phyloP scores from a whole-genome alignment of 2,113 vertebrate species.

The Halichoerus grypus region DNA sequence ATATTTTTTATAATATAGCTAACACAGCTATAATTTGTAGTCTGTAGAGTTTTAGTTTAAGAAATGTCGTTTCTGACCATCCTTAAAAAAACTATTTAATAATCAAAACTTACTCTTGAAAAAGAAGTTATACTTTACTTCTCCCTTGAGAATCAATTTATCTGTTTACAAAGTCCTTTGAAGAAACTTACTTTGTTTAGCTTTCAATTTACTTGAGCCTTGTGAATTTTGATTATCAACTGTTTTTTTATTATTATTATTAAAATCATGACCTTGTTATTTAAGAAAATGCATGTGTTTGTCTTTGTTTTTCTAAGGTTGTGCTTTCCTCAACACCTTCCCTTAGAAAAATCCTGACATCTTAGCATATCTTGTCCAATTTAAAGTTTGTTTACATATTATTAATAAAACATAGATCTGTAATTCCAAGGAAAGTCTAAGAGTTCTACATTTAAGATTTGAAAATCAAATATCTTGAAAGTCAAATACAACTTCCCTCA shows the following conservation, averaged over 20 bases:
- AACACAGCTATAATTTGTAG: neutral
- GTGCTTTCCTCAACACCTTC: neutral
- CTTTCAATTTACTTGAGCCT: neutral
- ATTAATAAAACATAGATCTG: neutral
- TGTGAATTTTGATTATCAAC: neutral
- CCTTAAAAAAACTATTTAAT: neutral
- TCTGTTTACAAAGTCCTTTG: neutral
- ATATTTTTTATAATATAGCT: neutral
- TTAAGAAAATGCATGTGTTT: neutral
- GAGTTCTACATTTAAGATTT: neutral
- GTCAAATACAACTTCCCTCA: neutral
- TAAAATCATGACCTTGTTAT: neutral
- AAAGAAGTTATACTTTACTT: conserved; percentile 17
- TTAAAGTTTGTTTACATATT: neutral
- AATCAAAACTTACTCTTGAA: neutral
- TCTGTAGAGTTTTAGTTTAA: neutral
- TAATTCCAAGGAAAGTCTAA: neutral
- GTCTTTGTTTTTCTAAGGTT: neutral
- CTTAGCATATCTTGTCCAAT: neutral
- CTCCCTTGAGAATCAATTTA: neutral
- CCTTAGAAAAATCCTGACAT: neutral
- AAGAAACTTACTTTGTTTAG: neutral
- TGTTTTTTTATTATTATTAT: neutral
- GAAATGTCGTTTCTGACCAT: neutral
- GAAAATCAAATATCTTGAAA: neutral